These are phyloP conservation scores for Genyomyrus donnyi DNA, from an alignment of 2,113 vertebrate species.

Conservation along the genomic window DNA sequence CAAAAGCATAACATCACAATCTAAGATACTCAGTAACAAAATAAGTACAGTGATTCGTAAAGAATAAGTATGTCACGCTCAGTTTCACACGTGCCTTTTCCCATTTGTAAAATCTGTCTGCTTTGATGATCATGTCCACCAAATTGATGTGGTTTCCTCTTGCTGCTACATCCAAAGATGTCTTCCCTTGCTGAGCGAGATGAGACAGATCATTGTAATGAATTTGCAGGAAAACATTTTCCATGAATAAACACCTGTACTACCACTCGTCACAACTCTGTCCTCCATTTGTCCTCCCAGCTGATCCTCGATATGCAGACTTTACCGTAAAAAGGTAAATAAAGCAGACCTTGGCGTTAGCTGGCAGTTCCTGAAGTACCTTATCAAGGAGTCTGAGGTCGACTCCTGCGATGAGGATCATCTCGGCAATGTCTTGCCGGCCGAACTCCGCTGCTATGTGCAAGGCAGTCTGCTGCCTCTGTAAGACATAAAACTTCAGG, in stretches of 20 bases:
- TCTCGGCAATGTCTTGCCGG: constrained; percentile 71
- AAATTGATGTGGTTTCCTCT: constrained; percentile 73
- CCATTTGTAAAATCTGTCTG: constrained; percentile 77
- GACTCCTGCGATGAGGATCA: constrained; percentile 73
- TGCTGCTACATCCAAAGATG: constrained; percentile 73
- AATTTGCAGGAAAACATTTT: neutral
- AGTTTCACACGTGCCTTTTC: constrained; percentile 60
- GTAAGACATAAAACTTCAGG: constrained; percentile 1
- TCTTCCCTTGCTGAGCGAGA: constrained; percentile 74
- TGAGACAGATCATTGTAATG: neutral
- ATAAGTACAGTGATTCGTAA: neutral
- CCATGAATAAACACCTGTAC: neutral
- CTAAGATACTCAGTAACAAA: neutral
- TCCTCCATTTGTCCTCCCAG: neutral
- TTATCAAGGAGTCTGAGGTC: constrained; percentile 76
- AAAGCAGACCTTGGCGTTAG: neutral
- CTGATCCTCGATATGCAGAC: neutral
- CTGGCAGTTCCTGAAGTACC: constrained; percentile 45
- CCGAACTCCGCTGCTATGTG: constrained; percentile 74
- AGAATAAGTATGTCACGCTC: neutral
- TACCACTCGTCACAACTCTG: neutral
- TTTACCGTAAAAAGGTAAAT: neutral
- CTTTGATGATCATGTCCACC: constrained; percentile 88
- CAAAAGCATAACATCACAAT: neutral
- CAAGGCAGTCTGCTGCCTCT: constrained; percentile 78